These are phyloP conservation scores for Tenthredo livida DNA, from an alignment of 2,888 invertebrate species.

Conservation along the genomic window DNA sequence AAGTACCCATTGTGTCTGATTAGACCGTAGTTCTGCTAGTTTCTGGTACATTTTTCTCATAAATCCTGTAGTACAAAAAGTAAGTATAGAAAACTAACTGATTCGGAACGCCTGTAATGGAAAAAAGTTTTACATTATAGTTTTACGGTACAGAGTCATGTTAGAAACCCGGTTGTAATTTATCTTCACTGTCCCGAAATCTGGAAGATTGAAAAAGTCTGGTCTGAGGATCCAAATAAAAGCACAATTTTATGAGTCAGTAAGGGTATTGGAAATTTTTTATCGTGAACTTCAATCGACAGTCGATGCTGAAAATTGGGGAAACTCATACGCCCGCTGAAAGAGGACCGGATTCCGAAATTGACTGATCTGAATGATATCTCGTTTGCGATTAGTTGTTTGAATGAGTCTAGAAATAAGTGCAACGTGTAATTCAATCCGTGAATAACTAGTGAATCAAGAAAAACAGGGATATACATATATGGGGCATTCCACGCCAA, in stretches of 20 bases:
- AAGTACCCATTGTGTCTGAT: constrained; percentile 13
- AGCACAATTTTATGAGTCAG: neutral
- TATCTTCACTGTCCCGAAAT: neutral
- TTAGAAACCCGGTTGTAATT: neutral
- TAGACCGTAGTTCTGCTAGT: neutral
- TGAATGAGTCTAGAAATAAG: neutral
- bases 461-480: neutral
- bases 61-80: neutral
- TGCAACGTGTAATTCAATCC: neutral
- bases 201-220: neutral
- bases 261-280: neutral
- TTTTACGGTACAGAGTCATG: no score
- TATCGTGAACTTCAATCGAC: neutral
- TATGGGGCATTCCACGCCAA: no score
- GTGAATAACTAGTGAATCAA: neutral
- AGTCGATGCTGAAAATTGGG: neutral
- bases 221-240: neutral
- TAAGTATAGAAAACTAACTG: neutral
- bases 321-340: neutral
- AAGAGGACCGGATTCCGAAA: neutral
- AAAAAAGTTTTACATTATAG: neutral
- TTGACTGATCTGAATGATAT: neutral
- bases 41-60: neutral
- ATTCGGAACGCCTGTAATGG: neutral
- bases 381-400: neutral